phyloP scores from a whole-genome alignment of 2,888 invertebrate genomes.

The Brenthis ino region DNA sequence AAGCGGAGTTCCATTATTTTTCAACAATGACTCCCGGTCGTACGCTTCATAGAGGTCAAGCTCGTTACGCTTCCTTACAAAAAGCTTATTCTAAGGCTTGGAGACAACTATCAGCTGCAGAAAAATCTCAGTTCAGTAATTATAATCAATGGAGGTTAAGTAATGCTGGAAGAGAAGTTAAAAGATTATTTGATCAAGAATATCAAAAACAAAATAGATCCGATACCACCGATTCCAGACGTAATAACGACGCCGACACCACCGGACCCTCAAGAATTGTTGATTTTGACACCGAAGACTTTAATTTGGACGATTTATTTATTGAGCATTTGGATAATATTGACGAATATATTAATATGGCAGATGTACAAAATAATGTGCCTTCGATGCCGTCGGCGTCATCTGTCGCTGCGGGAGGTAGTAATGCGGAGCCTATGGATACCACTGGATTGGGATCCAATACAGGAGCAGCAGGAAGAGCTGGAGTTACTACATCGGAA shows the following conservation, averaged over 20 bases:
- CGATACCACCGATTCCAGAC: conserved; percentile 20
- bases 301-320: conserved; percentile 15
- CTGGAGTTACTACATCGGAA: neutral
- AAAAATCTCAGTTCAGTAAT: neutral
- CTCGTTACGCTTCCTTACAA: neutral
- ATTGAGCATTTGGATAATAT: neutral
- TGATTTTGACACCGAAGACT: neutral
- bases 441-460: conserved; percentile 14
- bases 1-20: no score
- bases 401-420: conserved; percentile 18
- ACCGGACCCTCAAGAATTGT: neutral
- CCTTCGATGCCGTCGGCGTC: conserved; percentile 18
- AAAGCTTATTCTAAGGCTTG: conserved; percentile 15
- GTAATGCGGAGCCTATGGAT: conserved; percentile 17
- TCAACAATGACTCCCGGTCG: neutral
- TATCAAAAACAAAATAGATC: neutral
- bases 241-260: conserved; percentile 4
- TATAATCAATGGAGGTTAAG: conserved; percentile 16
- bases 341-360: conserved; percentile 21
- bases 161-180: conserved; percentile 15
- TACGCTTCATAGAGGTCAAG: conserved; percentile 4
- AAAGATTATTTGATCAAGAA: conserved; percentile 4
- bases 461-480: conserved; percentile 20
- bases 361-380: conserved; percentile 29
- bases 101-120: conserved; percentile 1